phyloP scores from a whole-genome alignment of 2,888 invertebrate species.

The Andricus quercusramuli region DNA sequence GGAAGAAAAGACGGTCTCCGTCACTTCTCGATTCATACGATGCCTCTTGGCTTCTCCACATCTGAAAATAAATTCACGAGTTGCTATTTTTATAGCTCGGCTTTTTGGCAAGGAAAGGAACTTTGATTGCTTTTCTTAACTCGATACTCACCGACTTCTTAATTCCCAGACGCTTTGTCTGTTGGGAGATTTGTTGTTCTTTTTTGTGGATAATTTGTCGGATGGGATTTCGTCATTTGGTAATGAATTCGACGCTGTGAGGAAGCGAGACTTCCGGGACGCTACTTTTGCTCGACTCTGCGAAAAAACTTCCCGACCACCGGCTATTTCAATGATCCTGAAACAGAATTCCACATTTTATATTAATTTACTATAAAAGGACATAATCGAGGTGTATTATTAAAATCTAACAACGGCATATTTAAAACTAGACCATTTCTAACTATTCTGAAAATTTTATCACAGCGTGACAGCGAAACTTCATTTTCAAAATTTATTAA shows the following conservation, averaged over 20 bases:
- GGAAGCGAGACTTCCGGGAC: conserved; percentile 84
- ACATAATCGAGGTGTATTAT: too few species aligned
- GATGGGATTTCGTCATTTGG: conserved; percentile 74
- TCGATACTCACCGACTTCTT: conserved; percentile 78
- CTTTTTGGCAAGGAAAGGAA: conserved; percentile 1
- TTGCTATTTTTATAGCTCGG: conserved; percentile 26
- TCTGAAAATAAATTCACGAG: conserved; percentile 62
- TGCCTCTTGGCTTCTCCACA: conserved; percentile 78
- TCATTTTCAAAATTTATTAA: too few species aligned
- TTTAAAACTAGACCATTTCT: too few species aligned
- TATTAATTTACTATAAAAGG: too few species aligned
- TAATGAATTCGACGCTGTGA: conserved; percentile 74
- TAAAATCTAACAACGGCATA: too few species aligned
- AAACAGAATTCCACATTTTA: conserved; percentile 45
- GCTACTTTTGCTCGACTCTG: conserved; percentile 89
- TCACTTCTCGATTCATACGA: conserved; percentile 80
- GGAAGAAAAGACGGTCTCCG: conserved; percentile 83
- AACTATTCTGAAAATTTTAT: too few species aligned
- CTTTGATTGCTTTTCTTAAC: conserved; percentile 58
- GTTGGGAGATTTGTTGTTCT: conserved; percentile 80
- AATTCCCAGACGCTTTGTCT: conserved; percentile 82
- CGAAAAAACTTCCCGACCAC: conserved; percentile 91
- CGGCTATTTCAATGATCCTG: conserved; percentile 88
- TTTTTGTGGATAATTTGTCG: conserved; percentile 76
- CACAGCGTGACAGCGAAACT: too few species aligned